Evolutionary conservation across 1,140 invertebrate genomes (phyloP), one percentile per base, ranked within the genome.

Genomic region (Papilio polytes): DNA sequence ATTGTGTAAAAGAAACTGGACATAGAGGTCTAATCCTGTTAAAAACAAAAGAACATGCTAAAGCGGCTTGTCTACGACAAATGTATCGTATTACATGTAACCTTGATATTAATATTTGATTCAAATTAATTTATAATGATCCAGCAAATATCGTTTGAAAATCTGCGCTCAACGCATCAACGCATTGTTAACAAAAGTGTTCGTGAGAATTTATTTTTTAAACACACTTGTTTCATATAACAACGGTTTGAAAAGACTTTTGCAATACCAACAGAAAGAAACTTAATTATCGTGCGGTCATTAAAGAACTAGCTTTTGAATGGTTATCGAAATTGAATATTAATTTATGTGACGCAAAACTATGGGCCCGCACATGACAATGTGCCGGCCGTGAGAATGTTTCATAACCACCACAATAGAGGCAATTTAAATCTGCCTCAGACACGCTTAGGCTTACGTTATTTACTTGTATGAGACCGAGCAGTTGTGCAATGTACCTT

Each of bases 361-460:
- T 82, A 85, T 83, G 80, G 83, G 81, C 83, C 73, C 84, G 84
- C 78, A 89, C 86, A 90, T 84, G 88, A 90, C 88, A 90, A 87
- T 88, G 83, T 84, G 41, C 84, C 87, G 91, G 84, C 91, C 92
- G 90, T 92, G 92, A 94, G 92, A 94, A 88, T 81, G 82, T 91
- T 88, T 90, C 87, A 87, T 89, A 91, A 92, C 83, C 80, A 79
- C 78, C 76, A 91, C 91, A 91, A 92, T 92, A 83, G 85, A 84
- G 90, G 87, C 84, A 89, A 90, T 91, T 90, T 90, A 86, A 92
- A 88, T 87, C 82, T 90, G 85, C 88, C 84, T 85, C 82, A 88
- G 82, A 89, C 90, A 91, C 86, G 86, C 86, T 89, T 76, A 86
- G 86, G 88, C 85, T 88, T 81, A 81, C 85, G 86, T 85, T 87